Evolutionary conservation across 1,140 invertebrate genomes (phyloP).

Genomic region (Meloidogyne floridensis): DNA sequence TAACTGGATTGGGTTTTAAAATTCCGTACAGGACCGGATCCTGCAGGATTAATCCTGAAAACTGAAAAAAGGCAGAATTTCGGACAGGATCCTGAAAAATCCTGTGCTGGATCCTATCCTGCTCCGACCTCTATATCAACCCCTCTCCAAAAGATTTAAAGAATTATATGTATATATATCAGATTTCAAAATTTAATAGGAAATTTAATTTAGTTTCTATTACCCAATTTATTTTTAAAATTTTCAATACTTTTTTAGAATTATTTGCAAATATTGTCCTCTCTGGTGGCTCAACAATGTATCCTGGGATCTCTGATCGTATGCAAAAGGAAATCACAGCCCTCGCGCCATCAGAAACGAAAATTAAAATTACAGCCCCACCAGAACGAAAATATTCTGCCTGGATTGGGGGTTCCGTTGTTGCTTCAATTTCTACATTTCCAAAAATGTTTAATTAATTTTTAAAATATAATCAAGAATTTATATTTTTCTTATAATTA

Average conservation of each 20-base stretch:
- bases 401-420: slow-evolving; percentile 72
- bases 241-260: slow-evolving; percentile 45
- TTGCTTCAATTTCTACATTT: slow-evolving; percentile 73
- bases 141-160: too few species aligned
- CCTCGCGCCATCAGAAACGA: slow-evolving; percentile 71
- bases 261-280: slow-evolving; percentile 70
- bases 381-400: slow-evolving; percentile 72
- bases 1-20: neutral
- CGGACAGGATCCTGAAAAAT: too few species aligned
- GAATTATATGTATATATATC: too few species aligned
- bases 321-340: slow-evolving; percentile 71
- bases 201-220: too few species aligned
- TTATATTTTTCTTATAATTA: slow-evolving; percentile 15
- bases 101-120: too few species aligned
- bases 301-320: slow-evolving; percentile 69
- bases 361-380: slow-evolving; percentile 73
- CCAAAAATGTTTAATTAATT: slow-evolving; percentile 69
- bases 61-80: too few species aligned
- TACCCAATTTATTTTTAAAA: slow-evolving; percentile 26
- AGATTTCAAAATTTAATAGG: too few species aligned
- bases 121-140: too few species aligned
- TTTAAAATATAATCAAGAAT: neutral
- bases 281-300: slow-evolving; percentile 71
- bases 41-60: neutral
- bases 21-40: neutral